A percentile compares a stretch with the other conserved stretches of the same genome.
Conservation (phyloP, 2,888 invertebrate genomes). For the Dicyrtoma fusca region DNA sequence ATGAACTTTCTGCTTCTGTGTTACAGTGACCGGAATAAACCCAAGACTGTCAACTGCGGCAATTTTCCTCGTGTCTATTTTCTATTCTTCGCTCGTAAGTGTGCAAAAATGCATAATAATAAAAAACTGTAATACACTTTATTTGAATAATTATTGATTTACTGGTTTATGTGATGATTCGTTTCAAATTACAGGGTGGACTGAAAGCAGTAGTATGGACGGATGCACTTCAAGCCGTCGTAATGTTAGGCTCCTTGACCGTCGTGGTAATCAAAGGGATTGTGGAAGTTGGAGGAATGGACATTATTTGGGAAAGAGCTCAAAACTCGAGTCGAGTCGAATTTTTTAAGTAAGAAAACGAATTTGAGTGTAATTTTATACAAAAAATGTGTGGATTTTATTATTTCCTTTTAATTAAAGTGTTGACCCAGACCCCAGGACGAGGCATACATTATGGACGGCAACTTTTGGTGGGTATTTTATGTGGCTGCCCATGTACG, state of each 20-base stretch:
- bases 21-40: slow-evolving; percentile 70
- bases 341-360: slow-evolving; percentile 50
- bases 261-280: slow-evolving; percentile 51
- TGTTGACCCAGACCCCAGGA: slow-evolving; percentile 50
- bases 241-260: slow-evolving; percentile 53
- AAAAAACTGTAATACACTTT: too few species aligned
- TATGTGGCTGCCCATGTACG: slow-evolving; percentile 45
- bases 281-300: slow-evolving; percentile 47
- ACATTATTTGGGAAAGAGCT: slow-evolving; percentile 38
- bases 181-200: slow-evolving; percentile 58
- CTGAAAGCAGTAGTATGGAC: slow-evolving; percentile 58
- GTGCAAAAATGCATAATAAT: not conserved
- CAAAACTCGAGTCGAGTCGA: slow-evolving; percentile 41
- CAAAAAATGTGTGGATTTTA: not conserved
- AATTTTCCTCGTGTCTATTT: slow-evolving; percentile 72
- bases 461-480: slow-evolving; percentile 49
- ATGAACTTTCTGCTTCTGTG: too few species aligned
- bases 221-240: slow-evolving; percentile 55
- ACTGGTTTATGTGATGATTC: too few species aligned
- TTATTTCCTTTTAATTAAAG: slow-evolving; percentile 25
- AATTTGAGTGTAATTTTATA: too few species aligned
- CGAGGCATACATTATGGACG: slow-evolving; percentile 54
- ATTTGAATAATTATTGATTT: too few species aligned
- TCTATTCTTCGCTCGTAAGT: slow-evolving; percentile 73
- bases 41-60: slow-evolving; percentile 70